Evolutionary conservation across 1,140 invertebrate genomes (phyloP).

Genomic region (Trialeurodes vaporariorum): DNA sequence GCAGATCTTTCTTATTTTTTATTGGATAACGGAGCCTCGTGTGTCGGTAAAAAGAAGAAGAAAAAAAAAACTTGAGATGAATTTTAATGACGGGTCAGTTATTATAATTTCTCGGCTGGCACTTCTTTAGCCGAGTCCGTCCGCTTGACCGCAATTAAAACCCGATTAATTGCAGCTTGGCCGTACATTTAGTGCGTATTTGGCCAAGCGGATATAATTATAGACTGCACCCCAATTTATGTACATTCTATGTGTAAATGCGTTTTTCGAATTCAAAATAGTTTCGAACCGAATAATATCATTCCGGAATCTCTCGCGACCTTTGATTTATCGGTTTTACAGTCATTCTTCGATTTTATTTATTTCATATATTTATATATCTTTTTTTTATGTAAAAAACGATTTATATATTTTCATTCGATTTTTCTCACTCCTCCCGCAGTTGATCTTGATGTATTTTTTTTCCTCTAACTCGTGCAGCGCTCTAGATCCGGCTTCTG

Average conservation of each 20-base stretch:
- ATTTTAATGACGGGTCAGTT: background rate
- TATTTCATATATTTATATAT: too few species aligned
- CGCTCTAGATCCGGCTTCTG: too few species aligned
- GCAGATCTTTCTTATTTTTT: too few species aligned
- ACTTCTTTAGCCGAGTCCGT: background rate
- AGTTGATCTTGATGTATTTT: too few species aligned
- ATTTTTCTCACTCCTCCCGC: too few species aligned
- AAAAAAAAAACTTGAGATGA: background rate
- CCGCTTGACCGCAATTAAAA: background rate
- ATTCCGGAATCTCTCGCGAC: background rate
- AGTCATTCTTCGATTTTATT: background rate
- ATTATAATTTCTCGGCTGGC: background rate
- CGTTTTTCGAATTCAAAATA: background rate
- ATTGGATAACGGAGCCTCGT: too few species aligned
- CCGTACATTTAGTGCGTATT: background rate
- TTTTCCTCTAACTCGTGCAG: too few species aligned
- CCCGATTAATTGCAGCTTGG: background rate
- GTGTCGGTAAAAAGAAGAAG: too few species aligned
- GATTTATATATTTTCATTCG: too few species aligned
- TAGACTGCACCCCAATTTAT: background rate
- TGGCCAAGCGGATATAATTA: background rate
- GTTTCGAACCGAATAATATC: background rate
- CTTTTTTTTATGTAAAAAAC: too few species aligned
- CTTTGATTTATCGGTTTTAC: background rate
- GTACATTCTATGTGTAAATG: background rate